Percentiles rank a stretch among this genome's conserved stretches.
These are phyloP conservation scores for Diorhabda elongata DNA, from an alignment of 1,140 invertebrate species.

Conservation along the genomic window DNA sequence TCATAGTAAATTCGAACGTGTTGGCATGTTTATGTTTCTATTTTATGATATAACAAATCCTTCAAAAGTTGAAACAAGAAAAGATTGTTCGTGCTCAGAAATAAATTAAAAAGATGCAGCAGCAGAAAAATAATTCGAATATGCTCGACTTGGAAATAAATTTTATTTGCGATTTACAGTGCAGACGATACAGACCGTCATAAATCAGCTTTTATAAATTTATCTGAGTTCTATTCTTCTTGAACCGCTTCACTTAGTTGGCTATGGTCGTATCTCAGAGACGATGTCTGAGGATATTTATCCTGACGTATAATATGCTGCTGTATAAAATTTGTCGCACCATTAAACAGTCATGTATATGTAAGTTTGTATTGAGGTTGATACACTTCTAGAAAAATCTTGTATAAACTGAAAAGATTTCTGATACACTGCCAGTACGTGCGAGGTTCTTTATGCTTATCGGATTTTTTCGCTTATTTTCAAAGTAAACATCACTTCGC, in stretches of 20 bases:
- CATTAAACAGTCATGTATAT: conserved; percentile 43
- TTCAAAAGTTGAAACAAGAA: too few relatives aligned
- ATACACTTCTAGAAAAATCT: conserved; percentile 21
- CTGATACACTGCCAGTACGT: conserved; percentile 6
- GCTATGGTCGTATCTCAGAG: conserved; percentile 37
- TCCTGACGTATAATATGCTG: conserved; percentile 43
- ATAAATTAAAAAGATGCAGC: neutral
- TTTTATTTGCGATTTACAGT: conserved; percentile 40
- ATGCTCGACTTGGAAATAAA: conserved; percentile 33
- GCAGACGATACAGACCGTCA: conserved; percentile 37
- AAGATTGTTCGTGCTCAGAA: neutral
- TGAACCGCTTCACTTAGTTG: conserved; percentile 42
- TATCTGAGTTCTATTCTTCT: conserved; percentile 43
- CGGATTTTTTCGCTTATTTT: neutral
- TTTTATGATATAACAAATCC: too few relatives aligned
- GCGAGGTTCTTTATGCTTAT: neutral
- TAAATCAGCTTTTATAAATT: conserved; percentile 45
- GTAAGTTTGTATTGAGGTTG: conserved; percentile 32
- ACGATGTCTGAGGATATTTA: conserved; percentile 41
- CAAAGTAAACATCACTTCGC: too few relatives aligned
- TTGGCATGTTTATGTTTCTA: too few relatives aligned
- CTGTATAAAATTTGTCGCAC: conserved; percentile 46
- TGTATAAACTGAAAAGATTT: conserved; percentile 9
- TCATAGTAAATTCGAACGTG: too few relatives aligned
- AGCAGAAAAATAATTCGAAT: conserved; percentile 16